phyloP scores from a whole-genome alignment of 2,888 invertebrate genomes.

The Plebejus anna region DNA sequence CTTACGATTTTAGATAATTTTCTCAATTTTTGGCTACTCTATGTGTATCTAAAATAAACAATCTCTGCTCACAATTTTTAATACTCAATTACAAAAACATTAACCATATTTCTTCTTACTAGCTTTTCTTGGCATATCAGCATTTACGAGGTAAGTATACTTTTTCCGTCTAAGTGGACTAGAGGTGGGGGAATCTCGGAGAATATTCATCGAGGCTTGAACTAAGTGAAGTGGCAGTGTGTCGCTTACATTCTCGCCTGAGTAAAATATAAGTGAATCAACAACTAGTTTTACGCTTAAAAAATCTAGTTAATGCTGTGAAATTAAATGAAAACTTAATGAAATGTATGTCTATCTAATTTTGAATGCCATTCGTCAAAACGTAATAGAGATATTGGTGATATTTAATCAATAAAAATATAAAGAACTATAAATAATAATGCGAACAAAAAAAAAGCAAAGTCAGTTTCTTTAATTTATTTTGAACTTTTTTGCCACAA shows the following conservation, averaged over 20 bases:
- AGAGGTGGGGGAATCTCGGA: conserved; percentile 44
- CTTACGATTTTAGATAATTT: not conserved
- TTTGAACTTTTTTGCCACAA: not conserved
- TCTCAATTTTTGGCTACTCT: not conserved
- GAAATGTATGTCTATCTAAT: not conserved
- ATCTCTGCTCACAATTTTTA: conserved; percentile 66
- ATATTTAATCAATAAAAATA: not conserved
- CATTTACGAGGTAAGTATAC: conserved; percentile 22
- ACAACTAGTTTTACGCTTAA: not conserved
- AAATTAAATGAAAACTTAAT: not conserved
- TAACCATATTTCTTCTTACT: conserved; percentile 40
- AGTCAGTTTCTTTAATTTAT: conserved; percentile 19
- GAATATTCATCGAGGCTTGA: conserved; percentile 62
- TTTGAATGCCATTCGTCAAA: not conserved
- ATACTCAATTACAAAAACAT: conserved; percentile 31
- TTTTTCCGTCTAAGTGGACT: conserved; percentile 34
- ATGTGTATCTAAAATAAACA: conserved; percentile 41
- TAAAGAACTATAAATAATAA: not conserved
- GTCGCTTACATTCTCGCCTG: conserved; percentile 49
- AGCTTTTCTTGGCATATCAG: conserved; percentile 36
- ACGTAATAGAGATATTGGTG: not conserved
- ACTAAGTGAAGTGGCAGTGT: conserved; percentile 60
- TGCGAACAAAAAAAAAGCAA: not conserved
- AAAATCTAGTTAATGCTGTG: not conserved
- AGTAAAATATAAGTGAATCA: conserved; percentile 38